Conservation (phyloP, 92 coral and sea anemone species). For the Phymanthus crucifer region DNA sequence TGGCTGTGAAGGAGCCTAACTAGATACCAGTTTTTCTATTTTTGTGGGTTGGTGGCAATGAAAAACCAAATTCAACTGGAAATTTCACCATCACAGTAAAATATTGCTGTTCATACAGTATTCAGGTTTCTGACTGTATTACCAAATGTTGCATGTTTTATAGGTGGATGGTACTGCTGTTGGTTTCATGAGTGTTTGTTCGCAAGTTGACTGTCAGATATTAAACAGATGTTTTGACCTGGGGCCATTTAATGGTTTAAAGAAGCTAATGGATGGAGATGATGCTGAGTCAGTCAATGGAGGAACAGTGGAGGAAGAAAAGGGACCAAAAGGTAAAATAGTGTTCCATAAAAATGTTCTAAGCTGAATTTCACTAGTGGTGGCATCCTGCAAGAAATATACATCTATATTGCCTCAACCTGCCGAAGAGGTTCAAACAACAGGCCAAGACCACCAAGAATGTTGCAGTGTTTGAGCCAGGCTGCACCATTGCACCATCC, state of each 20-base stretch:
- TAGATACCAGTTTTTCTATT: too few species aligned
- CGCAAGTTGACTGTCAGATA: constrained; percentile 73
- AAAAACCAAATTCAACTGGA: too few species aligned
- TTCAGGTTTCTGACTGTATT: neutral
- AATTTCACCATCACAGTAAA: too few species aligned
- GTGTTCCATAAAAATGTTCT: neutral
- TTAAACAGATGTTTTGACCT: constrained; percentile 90
- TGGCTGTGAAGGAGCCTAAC: too few species aligned
- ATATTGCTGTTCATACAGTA: neutral
- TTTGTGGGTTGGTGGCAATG: too few species aligned
- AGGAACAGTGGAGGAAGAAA: constrained; percentile 2
- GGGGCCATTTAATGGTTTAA: constrained; percentile 85
- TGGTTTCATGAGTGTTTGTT: constrained; percentile 95
- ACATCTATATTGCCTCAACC: too few species aligned
- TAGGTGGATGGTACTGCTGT: constrained; percentile 96
- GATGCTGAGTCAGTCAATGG: constrained; percentile 17
- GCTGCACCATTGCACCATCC: too few species aligned
- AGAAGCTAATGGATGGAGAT: constrained; percentile 41
- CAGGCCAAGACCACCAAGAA: too few species aligned
- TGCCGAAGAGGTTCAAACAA: too few species aligned
- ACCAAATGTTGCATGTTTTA: neutral
- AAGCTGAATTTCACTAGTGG: too few species aligned
- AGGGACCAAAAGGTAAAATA: neutral
- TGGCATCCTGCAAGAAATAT: too few species aligned
- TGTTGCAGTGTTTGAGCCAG: too few species aligned